These are phyloP conservation scores for Metacarcinus magister DNA, from an alignment of 2,888 invertebrate genomes.

Conservation along the genomic window DNA sequence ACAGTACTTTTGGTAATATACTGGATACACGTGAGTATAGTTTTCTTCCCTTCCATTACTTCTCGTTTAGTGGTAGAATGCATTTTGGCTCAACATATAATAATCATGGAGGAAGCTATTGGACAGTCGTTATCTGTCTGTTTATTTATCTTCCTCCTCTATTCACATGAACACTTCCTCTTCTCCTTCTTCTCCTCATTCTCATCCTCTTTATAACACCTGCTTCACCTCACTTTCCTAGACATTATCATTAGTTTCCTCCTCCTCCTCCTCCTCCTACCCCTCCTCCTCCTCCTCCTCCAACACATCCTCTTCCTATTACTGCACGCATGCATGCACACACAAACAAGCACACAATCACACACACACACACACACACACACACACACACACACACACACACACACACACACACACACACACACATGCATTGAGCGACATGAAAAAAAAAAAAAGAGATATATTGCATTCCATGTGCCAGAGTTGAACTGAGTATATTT, in stretches of 20 bases:
- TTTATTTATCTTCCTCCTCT: neutral
- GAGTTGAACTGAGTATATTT: neutral
- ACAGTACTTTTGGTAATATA: too few species aligned
- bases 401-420: conserved; percentile 48
- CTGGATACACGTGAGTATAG: neutral
- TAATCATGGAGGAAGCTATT: neutral
- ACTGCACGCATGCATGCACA: neutral
- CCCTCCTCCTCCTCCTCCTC: neutral
- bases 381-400: conserved; percentile 58
- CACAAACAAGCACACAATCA: conserved; percentile 58
- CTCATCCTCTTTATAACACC: neutral
- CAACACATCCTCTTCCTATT: neutral
- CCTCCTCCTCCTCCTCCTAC: neutral
- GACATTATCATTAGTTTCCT: neutral
- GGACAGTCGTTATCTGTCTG: neutral
- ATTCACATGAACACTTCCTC: neutral
- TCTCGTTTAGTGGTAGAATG: neutral
- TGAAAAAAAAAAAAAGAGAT: neutral
- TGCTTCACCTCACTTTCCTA: neutral
- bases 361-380: neutral
- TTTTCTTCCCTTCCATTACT: neutral
- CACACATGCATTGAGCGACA: neutral
- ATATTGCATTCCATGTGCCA: conserved; percentile 19
- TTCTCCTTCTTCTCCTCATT: neutral
- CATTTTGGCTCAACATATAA: neutral